Evolutionary conservation across 2,888 invertebrate species (phyloP).

Genomic region (Drosophila atroscutellata): DNA sequence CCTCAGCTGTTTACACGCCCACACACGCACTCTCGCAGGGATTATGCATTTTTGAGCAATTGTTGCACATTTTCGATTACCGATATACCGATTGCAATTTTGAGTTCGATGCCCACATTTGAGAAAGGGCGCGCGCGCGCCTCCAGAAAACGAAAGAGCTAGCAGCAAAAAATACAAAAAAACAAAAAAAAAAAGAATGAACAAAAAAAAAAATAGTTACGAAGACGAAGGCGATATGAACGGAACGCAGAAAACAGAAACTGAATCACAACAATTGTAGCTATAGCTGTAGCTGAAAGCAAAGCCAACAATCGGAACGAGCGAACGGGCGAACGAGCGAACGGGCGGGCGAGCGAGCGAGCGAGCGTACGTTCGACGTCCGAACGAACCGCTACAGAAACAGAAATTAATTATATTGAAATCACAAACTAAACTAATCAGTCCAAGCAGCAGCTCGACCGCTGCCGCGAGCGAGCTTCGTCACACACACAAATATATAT

Average conservation of each 20-base stretch:
- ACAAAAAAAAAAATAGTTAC: conserved; percentile 8
- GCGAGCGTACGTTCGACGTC: conserved; percentile 65
- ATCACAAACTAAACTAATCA: conserved; percentile 79
- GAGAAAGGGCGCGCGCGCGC: conserved; percentile 30
- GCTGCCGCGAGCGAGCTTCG: conserved; percentile 51
- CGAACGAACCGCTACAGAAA: conserved; percentile 77
- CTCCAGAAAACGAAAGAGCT: conserved; percentile 27
- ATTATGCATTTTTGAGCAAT: conserved; percentile 8
- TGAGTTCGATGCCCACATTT: conserved; percentile 33
- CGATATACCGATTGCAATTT: conserved; percentile 18
- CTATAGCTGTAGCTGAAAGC: conserved; percentile 22
- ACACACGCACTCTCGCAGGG: conserved; percentile 5
- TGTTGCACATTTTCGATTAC: conserved; percentile 30
- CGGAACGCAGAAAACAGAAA: conserved; percentile 56
- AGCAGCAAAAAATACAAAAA: conserved; percentile 8
- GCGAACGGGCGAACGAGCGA: conserved; percentile 28
- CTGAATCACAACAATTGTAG: conserved; percentile 45
- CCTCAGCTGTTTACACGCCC: conserved; percentile 45
- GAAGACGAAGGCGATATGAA: conserved; percentile 30
- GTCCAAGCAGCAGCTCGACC: conserved; percentile 59
- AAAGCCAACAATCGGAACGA: conserved; percentile 32
- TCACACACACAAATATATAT: background rate
- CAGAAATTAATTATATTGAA: conserved; percentile 79
- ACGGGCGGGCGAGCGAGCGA: conserved; percentile 26
- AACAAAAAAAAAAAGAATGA: background rate